phyloP scores from a whole-genome alignment of 2,888 invertebrate species.

The Patella caerulea region DNA sequence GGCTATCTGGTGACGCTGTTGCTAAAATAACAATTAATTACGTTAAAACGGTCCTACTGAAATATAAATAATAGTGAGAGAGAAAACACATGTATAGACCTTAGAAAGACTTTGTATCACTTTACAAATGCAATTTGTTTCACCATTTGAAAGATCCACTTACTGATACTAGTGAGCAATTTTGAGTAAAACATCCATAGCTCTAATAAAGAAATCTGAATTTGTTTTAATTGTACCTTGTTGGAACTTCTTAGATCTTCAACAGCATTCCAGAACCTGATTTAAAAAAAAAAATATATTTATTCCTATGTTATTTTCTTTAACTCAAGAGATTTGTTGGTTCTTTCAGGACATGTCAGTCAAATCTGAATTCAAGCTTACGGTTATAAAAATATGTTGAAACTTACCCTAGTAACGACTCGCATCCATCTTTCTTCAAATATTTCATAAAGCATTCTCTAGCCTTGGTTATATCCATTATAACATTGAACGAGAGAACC shows the following conservation, averaged over 20 bases:
- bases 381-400: neutral
- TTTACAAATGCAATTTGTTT: no score
- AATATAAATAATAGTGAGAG: no score
- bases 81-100: no score
- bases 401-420: slow-evolving; percentile 80
- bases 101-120: no score
- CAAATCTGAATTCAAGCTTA: no score
- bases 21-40: slow-evolving; percentile 39
- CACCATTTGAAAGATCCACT: no score
- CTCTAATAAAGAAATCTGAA: no score
- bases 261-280: slow-evolving; percentile 86
- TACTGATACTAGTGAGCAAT: no score
- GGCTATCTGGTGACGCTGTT: slow-evolving; percentile 84
- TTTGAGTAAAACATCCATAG: no score
- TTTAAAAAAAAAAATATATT: slow-evolving; percentile 16
- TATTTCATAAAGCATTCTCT: slow-evolving; percentile 81
- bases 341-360: no score
- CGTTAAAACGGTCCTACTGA: neutral
- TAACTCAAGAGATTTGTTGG: no score
- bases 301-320: neutral
- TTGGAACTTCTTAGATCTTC: slow-evolving; percentile 81
- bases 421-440: slow-evolving; percentile 85
- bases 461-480: slow-evolving; percentile 59
- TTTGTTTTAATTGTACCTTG: slow-evolving; percentile 46
- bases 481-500: slow-evolving; percentile 61